Base-by-base conservation (phyloP, 2,888 invertebrate genomes). In the Lasioglossum pauxillum region DNA sequence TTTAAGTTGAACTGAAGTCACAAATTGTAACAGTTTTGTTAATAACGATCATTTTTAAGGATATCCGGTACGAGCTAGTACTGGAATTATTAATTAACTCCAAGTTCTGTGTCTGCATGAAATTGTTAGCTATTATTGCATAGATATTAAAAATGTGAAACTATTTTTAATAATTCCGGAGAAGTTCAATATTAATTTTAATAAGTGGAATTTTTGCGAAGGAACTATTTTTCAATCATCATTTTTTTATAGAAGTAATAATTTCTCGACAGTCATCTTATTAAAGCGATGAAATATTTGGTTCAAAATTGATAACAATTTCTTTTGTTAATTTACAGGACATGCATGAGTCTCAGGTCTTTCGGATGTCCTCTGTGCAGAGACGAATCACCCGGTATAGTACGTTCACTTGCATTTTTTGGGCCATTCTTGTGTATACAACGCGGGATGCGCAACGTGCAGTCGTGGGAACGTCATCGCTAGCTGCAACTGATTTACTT, bases 361-460 rank as follows among this genome's bases (percentile, higher is more conserved):
- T 27, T 31, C 64, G 31, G 31, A 31, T 31, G 14, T 27, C 60
- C 60, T 60, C 27, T 27, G 16, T 31, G 64, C 64, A n/a, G 23
- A 73, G 23, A 73, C 44, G 27, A 35, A n/a, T 38, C 83, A 85
- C 85, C 83, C 83, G 80, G 60, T 90, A 89, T 85, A 85, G 90
- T 87, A 92, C 94, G 89, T 94, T 94, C 94, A 93, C 94, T 93
- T 88, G 83, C 90, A 92, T 92, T 92, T 92, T 88, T 76, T 80
- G 72, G 80, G 53, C 69, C 75, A 79, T 71, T 79, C 84, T 77
- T 75, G 53, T 35, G 27, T 74, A 74, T 35, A 35, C 35, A 23
- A 67, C 67, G 67, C 57, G 67, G 46, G 80, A 80, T 83, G 69
- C 53, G 83, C 83, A 82, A 85, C 75, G 74, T 75, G 71, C 79